A percentile compares a stretch with the other conserved stretches of the same genome.
These are phyloP conservation scores for Muntiacus reevesi DNA, from an alignment of 2,113 vertebrate genomes.

Conservation along the genomic window DNA sequence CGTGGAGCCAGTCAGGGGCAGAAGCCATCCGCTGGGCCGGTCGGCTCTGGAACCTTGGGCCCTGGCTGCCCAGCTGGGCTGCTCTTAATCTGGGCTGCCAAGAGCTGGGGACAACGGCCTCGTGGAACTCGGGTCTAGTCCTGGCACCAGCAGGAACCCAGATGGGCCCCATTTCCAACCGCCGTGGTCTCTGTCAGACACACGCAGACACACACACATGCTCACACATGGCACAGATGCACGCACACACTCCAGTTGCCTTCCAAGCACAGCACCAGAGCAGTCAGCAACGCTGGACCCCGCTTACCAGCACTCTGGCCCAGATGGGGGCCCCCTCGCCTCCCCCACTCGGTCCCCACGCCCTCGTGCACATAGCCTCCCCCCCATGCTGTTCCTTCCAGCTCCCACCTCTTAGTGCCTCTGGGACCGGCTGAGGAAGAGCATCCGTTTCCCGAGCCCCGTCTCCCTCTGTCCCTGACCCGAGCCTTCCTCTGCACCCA, in stretches of 20 bases:
- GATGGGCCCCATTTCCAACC: background rate
- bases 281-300: background rate
- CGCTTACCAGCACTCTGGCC: background rate
- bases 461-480: background rate
- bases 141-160: background rate
- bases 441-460: background rate
- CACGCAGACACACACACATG: background rate
- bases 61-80: background rate
- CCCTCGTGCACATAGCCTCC: fast-evolving
- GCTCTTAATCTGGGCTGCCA: background rate
- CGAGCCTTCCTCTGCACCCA: background rate
- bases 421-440: background rate
- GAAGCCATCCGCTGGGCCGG: background rate
- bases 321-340: background rate
- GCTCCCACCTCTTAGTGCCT: background rate
- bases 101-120: background rate
- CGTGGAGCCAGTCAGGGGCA: fast-evolving
- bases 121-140: background rate
- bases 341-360: background rate
- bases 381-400: background rate
- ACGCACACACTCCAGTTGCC: background rate
- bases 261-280: background rate
- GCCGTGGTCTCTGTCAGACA: too few relatives aligned
- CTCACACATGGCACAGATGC: background rate
- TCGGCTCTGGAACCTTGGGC: background rate